These are phyloP conservation scores for Hesperia comma DNA, from an alignment of 2,888 invertebrate genomes.

Conservation along the genomic window DNA sequence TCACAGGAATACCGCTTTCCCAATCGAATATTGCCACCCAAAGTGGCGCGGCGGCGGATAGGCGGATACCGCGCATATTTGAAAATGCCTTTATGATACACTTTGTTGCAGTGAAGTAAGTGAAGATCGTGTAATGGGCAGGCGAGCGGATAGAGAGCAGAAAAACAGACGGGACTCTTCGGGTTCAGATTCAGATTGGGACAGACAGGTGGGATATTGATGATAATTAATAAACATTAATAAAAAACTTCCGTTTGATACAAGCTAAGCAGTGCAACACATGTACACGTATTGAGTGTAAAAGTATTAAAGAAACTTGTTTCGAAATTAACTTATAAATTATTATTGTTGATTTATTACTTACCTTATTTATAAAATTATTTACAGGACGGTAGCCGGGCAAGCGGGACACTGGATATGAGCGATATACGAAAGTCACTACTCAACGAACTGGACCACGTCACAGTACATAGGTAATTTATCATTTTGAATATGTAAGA, in stretches of 20 bases:
- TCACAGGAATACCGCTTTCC: no score
- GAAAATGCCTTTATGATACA: background rate
- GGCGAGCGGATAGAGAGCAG: conserved; percentile 85
- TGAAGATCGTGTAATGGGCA: conserved; percentile 87
- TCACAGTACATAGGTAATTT: conserved; percentile 72
- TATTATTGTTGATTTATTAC: no score
- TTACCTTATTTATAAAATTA: background rate
- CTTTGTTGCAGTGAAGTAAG: conserved; percentile 83
- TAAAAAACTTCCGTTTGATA: no score
- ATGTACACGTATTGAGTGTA: no score
- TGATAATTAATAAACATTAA: no score
- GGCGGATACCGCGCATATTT: no score
- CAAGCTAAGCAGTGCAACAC: no score
- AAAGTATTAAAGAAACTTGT: no score
- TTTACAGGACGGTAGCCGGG: conserved; percentile 85
- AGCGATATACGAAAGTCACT: conserved; percentile 89
- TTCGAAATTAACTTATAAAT: no score
- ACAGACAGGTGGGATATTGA: conserved; percentile 85
- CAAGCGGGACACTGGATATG: conserved; percentile 86
- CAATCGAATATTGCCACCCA: no score
- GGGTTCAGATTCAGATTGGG: conserved; percentile 91
- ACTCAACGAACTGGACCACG: conserved; percentile 87
- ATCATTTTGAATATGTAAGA: background rate
- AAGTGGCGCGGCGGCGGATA: no score
- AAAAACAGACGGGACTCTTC: conserved; percentile 83